phyloP scores from a whole-genome alignment of 2,888 invertebrate genomes.

The Phalera bucephala region DNA sequence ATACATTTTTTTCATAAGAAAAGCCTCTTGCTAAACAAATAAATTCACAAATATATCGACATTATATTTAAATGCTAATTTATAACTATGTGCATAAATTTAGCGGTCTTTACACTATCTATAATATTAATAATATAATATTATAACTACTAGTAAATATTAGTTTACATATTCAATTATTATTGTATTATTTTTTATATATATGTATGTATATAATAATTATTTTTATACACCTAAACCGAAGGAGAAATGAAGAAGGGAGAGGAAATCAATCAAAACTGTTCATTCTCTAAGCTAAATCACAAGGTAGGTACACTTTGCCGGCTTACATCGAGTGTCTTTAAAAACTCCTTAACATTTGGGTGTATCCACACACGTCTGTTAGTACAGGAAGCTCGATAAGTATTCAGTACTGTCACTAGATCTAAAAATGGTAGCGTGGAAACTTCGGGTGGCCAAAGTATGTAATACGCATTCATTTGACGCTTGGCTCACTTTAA shows the following conservation, averaged over 20 bases:
- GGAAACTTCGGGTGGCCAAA: too few relatives aligned
- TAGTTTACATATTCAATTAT: slow-evolving; percentile 38
- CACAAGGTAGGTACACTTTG: slow-evolving; percentile 31
- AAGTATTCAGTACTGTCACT: too few relatives aligned
- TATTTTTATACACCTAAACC: slow-evolving; percentile 41
- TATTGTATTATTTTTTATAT: slow-evolving; percentile 37
- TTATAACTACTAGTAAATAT: slow-evolving; percentile 36
- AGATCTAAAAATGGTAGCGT: too few relatives aligned
- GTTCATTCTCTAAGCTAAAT: slow-evolving; percentile 31
- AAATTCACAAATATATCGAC: slow-evolving; percentile 26
- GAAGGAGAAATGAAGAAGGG: slow-evolving; percentile 29
- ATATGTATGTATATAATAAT: slow-evolving; percentile 21
- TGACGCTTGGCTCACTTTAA: too few relatives aligned
- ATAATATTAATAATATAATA: slow-evolving; percentile 40
- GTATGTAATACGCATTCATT: too few relatives aligned
- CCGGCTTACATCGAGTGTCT: slow-evolving; percentile 34
- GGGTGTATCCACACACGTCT: too few relatives aligned
- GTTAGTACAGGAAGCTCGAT: too few relatives aligned
- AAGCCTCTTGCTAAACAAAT: slow-evolving; percentile 65
- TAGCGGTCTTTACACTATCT: slow-evolving; percentile 53
- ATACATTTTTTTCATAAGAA: slow-evolving; percentile 37
- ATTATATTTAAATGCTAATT: slow-evolving; percentile 61
- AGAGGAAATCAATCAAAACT: slow-evolving; percentile 25
- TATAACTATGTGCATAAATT: slow-evolving; percentile 52
- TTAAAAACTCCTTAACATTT: slow-evolving; percentile 2